A percentile compares a stretch with the other conserved stretches of the same genome.
Evolutionary conservation across 2,113 vertebrate genomes (phyloP).

Genomic region (Ictalurus punctatus): DNA sequence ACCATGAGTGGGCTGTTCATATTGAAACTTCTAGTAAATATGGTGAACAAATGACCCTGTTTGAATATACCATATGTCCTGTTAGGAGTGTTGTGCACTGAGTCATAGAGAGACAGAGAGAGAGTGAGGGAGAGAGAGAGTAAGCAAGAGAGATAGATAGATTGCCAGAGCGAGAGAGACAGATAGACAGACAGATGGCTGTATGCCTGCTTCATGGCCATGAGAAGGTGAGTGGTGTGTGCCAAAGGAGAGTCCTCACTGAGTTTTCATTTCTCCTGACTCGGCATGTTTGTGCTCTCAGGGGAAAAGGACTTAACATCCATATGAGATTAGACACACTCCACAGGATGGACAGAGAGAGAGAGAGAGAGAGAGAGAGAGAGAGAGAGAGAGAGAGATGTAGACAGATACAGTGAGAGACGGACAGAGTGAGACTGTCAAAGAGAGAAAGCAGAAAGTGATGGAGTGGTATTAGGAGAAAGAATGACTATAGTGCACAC

Average conservation of each 20-base stretch:
- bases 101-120: background rate
- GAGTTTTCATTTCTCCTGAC: slow-evolving; percentile 39
- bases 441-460: slow-evolving; percentile 21
- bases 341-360: slow-evolving; percentile 17
- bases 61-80: background rate
- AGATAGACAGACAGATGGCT: slow-evolving; percentile 63
- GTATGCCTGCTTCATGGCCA: slow-evolving; percentile 23
- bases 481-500: slow-evolving; percentile 23
- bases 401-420: background rate
- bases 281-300: slow-evolving; percentile 12
- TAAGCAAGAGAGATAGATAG: slow-evolving; percentile 14
- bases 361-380: background rate
- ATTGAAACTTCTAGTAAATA: background rate
- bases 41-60: background rate
- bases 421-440: slow-evolving; percentile 20
- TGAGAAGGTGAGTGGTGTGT: slow-evolving; percentile 43
- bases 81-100: background rate
- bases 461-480: slow-evolving; percentile 16
- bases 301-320: slow-evolving; percentile 26
- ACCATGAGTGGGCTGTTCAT: background rate
- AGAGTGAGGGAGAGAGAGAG: background rate
- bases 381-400: slow-evolving; percentile 1
- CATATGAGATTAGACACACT: slow-evolving; percentile 31
- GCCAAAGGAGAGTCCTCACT: slow-evolving; percentile 45
- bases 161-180: slow-evolving; percentile 35